A percentile compares a stretch with the other conserved stretches of the same genome.
phyloP scores from a whole-genome alignment of 53 echinoderm and acorn worm species.

The Patiria pectinifera region DNA sequence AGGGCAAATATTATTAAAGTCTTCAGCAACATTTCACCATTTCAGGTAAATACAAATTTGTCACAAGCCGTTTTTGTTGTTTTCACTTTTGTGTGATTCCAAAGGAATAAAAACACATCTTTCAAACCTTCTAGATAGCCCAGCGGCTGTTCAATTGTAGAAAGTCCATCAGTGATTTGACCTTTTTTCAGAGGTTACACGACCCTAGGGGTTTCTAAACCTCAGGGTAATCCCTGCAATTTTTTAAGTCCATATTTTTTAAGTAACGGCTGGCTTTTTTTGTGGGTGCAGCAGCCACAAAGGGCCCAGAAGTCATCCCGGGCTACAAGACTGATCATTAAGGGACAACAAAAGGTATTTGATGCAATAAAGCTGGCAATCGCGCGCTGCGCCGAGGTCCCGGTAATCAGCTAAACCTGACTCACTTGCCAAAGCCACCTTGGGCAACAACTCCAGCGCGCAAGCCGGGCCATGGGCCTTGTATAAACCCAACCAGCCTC shows the following conservation, averaged over 20 bases:
- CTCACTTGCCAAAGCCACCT: background rate
- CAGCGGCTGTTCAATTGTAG: slow-evolving; percentile 35
- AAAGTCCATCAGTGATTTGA: slow-evolving; percentile 32
- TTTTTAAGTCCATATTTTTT: slow-evolving; percentile 17
- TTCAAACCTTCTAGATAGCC: slow-evolving; percentile 23
- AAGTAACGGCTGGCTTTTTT: slow-evolving; percentile 37
- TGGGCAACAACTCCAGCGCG: slow-evolving; percentile 1
- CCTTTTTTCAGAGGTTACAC: slow-evolving; percentile 24
- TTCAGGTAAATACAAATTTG: too few relatives aligned
- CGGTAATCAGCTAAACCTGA: background rate
- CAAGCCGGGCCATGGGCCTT: background rate
- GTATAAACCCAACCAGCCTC: background rate
- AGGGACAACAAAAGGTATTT: slow-evolving; percentile 17
- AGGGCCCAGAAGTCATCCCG: slow-evolving; percentile 47
- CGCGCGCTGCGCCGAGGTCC: background rate
- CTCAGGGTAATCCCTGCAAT: background rate
- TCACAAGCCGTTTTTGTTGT: too few relatives aligned
- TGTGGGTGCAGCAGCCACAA: slow-evolving; percentile 23
- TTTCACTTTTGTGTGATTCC: too few relatives aligned
- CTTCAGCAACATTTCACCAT: too few relatives aligned
- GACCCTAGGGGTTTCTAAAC: background rate
- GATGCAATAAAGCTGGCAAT: slow-evolving; percentile 13
- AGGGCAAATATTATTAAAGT: too few relatives aligned
- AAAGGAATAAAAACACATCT: background rate
- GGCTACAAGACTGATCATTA: slow-evolving; percentile 52